phyloP scores from a whole-genome alignment of 2,797 vertebrate species.

The Lagorchestes hirsutus region DNA sequence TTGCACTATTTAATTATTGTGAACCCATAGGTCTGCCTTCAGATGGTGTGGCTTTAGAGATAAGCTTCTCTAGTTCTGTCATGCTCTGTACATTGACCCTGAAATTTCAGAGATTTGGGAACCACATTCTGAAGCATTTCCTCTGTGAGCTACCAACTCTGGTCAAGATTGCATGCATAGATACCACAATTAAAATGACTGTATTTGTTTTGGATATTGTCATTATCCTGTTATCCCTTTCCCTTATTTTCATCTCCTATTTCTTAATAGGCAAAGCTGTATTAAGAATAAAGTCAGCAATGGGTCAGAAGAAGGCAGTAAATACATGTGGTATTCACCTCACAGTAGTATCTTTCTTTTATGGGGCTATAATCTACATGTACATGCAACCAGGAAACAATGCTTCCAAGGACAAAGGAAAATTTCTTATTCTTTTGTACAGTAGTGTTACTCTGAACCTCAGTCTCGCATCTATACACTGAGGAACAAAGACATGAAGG shows the following conservation, averaged over 20 bases:
- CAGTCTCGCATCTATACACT: constrained; percentile 75
- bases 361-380: constrained; percentile 71
- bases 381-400: constrained; percentile 73
- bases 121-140: constrained; percentile 67
- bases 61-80: constrained; percentile 52
- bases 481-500: constrained; percentile 74
- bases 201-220: constrained; percentile 68
- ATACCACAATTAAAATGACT: constrained; percentile 70
- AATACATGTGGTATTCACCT: constrained; percentile 86
- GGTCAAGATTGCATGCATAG: constrained; percentile 66
- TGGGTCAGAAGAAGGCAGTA: constrained; percentile 82
- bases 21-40: constrained; percentile 51
- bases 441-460: constrained; percentile 70
- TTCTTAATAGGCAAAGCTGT: constrained; percentile 81
- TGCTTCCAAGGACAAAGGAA: constrained; percentile 62
- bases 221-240: constrained; percentile 65
- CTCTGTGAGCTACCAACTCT: constrained; percentile 71
- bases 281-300: constrained; percentile 77
- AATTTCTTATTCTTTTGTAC: constrained; percentile 67
- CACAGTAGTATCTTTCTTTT: constrained; percentile 80
- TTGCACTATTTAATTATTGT: constrained; percentile 70
- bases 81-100: constrained; percentile 64
- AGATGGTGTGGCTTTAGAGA: constrained; percentile 64
- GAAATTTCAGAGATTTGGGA: constrained; percentile 65
- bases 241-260: constrained; percentile 85